Evolutionary conservation across 2,888 invertebrate species (phyloP).

Genomic region (Callinectes sapidus): DNA sequence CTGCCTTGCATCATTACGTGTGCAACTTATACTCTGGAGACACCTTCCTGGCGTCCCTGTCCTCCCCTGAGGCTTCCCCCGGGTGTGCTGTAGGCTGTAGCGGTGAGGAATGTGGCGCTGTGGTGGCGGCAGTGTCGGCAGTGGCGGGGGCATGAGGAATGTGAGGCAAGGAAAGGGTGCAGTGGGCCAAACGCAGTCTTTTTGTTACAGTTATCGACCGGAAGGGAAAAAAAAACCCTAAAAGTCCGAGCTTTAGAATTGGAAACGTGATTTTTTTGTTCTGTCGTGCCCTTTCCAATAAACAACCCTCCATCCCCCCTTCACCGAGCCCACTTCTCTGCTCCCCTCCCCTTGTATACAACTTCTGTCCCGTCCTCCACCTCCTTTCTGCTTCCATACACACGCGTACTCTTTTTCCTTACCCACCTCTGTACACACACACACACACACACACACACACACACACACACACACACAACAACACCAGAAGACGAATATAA

Average conservation of each 20-base stretch:
- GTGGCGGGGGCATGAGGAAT: background rate
- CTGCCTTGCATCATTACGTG: background rate
- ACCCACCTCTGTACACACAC: background rate
- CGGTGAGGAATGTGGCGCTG: background rate
- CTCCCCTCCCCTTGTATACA: background rate
- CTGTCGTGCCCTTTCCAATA: constrained; percentile 10
- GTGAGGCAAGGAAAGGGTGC: background rate
- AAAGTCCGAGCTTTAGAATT: constrained; percentile 25
- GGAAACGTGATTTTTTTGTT: constrained; percentile 26
- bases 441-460: no score
- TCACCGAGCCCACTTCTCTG: background rate
- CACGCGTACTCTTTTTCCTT: background rate
- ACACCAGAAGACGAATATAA: no score
- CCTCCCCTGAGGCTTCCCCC: background rate
- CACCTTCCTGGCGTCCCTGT: background rate
- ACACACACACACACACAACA: no score
- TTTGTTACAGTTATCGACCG: constrained; percentile 20
- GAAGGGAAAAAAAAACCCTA: constrained; percentile 21
- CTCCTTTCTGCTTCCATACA: background rate
- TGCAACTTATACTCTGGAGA: background rate
- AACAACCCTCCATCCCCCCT: background rate
- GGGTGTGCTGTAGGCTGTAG: background rate
- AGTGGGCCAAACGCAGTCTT: background rate
- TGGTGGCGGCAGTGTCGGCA: background rate
- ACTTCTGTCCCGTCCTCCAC: background rate